Conservation (phyloP, 2,797 vertebrate species). For the Ataeniobius toweri region DNA sequence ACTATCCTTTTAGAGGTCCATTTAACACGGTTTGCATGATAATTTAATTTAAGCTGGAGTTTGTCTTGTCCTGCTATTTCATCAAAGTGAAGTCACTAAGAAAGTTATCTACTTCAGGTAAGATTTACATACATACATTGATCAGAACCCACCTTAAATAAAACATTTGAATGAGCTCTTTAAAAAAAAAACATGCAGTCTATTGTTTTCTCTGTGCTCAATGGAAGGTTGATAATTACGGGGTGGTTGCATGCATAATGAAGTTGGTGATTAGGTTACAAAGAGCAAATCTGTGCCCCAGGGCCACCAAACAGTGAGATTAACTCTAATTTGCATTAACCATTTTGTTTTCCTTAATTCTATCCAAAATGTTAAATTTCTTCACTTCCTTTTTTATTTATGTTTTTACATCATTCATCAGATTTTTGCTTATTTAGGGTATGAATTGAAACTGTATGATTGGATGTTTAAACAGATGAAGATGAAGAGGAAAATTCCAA, state of each 20-base stretch:
- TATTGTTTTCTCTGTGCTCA: not conserved
- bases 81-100: not conserved
- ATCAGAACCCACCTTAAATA: not conserved
- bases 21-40: not conserved
- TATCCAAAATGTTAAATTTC: not conserved
- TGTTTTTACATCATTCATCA: not conserved
- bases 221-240: not conserved
- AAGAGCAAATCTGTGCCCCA: slow-evolving; percentile 5
- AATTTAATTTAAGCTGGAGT: not conserved
- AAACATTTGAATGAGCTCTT: not conserved
- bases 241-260: not conserved
- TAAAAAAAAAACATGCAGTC: no score
- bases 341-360: not conserved
- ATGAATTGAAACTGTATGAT: not conserved
- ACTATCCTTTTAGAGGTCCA: not conserved
- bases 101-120: not conserved
- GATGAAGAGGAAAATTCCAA: not conserved
- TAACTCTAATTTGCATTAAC: not conserved
- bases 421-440: not conserved
- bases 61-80: not conserved
- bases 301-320: not conserved
- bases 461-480: not conserved
- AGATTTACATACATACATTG: not conserved
- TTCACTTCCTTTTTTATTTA: not conserved
- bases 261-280: not conserved